Percentiles rank a stretch among this genome's conserved stretches.
These are phyloP conservation scores for Gari tellinella DNA, from an alignment of 2,888 invertebrate genomes.

Conservation along the genomic window DNA sequence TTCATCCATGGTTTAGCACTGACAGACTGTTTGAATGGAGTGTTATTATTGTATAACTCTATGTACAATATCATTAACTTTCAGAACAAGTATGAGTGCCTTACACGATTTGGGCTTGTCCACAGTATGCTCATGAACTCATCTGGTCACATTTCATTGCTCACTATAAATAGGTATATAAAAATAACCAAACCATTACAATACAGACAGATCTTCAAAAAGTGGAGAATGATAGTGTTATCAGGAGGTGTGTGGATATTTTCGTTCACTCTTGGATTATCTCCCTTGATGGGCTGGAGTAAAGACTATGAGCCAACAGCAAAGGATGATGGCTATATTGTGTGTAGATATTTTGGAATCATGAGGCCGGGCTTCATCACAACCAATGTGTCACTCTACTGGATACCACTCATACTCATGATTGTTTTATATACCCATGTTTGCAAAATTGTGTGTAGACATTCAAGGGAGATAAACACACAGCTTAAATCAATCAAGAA, in stretches of 20 bases:
- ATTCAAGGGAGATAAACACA: constrained; percentile 56
- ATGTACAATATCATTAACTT: constrained; percentile 70
- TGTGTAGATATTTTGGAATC: constrained; percentile 65
- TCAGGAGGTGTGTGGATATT: constrained; percentile 59
- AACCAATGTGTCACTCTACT: constrained; percentile 57
- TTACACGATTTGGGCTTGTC: constrained; percentile 61
- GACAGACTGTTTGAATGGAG: constrained; percentile 67
- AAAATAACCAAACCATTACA: constrained; percentile 63
- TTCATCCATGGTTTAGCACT: constrained; percentile 64
- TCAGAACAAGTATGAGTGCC: constrained; percentile 67
- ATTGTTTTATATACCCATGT: constrained; percentile 59
- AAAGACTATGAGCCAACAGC: constrained; percentile 32
- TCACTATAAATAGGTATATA: constrained; percentile 67
- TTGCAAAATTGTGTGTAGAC: constrained; percentile 58
- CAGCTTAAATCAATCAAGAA: constrained; percentile 38
- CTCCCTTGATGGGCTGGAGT: constrained; percentile 66
- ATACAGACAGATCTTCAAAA: constrained; percentile 59
- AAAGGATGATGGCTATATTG: constrained; percentile 39
- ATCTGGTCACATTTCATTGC: constrained; percentile 55
- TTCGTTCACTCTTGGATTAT: constrained; percentile 55
- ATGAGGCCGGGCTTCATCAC: constrained; percentile 49
- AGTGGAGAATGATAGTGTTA: constrained; percentile 38
- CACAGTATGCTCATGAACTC: constrained; percentile 59
- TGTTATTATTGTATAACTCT: constrained; percentile 66
- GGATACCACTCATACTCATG: constrained; percentile 61